Evolutionary conservation across 2,797 vertebrate genomes (phyloP).

Genomic region (Acanthopagrus latus): DNA sequence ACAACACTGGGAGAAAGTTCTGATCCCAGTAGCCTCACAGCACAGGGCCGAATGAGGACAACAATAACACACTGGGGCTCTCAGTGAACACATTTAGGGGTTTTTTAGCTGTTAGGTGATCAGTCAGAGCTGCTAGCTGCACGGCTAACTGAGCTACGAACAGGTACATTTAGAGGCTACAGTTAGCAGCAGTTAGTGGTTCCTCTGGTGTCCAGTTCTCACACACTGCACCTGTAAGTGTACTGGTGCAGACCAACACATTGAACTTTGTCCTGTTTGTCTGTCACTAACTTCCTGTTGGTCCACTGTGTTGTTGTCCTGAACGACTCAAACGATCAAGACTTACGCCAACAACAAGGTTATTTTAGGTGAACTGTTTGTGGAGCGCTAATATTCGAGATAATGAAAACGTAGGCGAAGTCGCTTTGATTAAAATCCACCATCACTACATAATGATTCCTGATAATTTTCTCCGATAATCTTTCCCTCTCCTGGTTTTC

Average conservation of each 20-base stretch:
- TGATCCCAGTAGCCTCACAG: neutral
- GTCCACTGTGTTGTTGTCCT: too few relatives aligned
- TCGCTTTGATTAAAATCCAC: constrained; percentile 1
- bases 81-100: constrained; percentile 2
- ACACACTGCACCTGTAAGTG: too few relatives aligned
- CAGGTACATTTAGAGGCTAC: too few relatives aligned
- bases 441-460: neutral
- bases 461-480: neutral
- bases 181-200: too few relatives aligned
- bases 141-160: too few relatives aligned
- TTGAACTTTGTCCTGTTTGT: too few relatives aligned
- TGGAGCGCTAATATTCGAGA: neutral
- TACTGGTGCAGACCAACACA: too few relatives aligned
- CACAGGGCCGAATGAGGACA: neutral
- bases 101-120: constrained; percentile 6
- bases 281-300: neutral
- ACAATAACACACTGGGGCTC: neutral
- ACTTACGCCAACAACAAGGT: too few relatives aligned
- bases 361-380: neutral
- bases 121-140: constrained; percentile 19
- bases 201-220: too few relatives aligned
- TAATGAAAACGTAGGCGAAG: neutral
- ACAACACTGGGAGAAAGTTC: neutral
- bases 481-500: neutral
- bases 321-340: neutral